phyloP scores from a whole-genome alignment of 2,797 vertebrate genomes.

The Darevskia nairensis region DNA sequence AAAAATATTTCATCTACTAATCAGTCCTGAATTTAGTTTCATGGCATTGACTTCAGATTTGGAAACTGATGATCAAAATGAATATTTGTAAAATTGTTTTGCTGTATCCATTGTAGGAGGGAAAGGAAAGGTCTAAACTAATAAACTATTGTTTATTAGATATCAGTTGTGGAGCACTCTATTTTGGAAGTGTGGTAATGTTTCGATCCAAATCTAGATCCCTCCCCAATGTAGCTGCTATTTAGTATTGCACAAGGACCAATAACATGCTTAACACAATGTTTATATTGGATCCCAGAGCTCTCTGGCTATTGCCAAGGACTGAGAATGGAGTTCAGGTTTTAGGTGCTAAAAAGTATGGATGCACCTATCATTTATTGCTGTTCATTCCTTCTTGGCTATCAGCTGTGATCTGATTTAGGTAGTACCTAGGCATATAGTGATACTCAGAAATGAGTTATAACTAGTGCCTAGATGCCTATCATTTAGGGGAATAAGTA shows the following conservation, averaged over 20 bases:
- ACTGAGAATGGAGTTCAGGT: background rate
- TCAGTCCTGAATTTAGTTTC: background rate
- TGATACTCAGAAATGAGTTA: background rate
- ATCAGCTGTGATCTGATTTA: background rate
- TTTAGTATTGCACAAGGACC: background rate
- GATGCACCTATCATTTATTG: background rate
- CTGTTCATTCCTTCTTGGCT: background rate
- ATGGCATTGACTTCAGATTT: background rate
- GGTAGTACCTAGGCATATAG: too few relatives aligned
- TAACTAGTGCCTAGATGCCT: background rate
- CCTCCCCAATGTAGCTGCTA: background rate
- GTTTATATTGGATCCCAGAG: background rate
- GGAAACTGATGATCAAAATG: background rate
- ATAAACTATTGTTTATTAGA: background rate
- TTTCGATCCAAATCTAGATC: background rate
- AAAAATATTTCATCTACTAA: conserved; percentile 25
- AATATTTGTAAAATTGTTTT: conserved; percentile 38
- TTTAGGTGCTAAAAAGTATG: background rate
- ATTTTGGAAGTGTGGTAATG: background rate
- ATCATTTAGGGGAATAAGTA: background rate
- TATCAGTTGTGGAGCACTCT: background rate
- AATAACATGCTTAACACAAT: background rate
- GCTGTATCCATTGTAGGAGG: background rate
- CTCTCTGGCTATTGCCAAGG: background rate
- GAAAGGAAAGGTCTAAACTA: background rate